Conservation (phyloP, 2,888 invertebrate species). For the Brachypalpus laphriformis region DNA sequence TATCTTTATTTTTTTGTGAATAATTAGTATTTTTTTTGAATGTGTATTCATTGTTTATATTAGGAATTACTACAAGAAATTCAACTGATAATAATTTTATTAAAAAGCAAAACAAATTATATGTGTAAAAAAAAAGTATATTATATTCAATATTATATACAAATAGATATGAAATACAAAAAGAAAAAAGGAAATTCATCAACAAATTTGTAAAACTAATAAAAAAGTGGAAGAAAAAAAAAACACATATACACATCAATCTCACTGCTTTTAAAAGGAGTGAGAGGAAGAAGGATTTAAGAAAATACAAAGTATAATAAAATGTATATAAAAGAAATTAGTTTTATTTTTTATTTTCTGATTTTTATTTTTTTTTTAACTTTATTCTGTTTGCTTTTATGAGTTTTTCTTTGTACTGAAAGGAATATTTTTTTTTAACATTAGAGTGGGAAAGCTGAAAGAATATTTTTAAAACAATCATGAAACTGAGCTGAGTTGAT, state of each 20-base stretch:
- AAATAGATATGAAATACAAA: constrained; percentile 37
- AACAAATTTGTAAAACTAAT: constrained; percentile 41
- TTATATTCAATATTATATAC: constrained; percentile 54
- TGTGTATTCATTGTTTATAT: constrained; percentile 60
- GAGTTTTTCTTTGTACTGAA: too few species aligned
- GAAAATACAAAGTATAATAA: constrained; percentile 62
- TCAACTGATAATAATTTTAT: constrained; percentile 60
- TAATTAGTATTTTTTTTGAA: constrained; percentile 55
- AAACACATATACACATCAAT: constrained; percentile 30
- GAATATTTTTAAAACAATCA: too few species aligned
- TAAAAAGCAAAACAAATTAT: constrained; percentile 31
- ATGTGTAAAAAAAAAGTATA: constrained; percentile 58
- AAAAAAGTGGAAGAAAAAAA: constrained; percentile 3
- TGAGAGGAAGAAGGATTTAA: constrained; percentile 8
- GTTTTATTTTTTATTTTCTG: neutral
- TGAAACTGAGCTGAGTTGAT: too few species aligned
- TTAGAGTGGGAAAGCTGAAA: too few species aligned
- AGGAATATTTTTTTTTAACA: too few species aligned
- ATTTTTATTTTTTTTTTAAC: neutral
- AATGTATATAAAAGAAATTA: constrained; percentile 64
- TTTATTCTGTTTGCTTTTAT: neutral
- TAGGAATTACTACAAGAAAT: constrained; percentile 31
- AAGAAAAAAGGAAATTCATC: constrained; percentile 4
- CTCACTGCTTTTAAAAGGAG: constrained; percentile 29
- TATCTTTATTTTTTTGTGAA: constrained; percentile 51